A percentile compares a stretch with the other conserved stretches of the same genome.
phyloP scores from a whole-genome alignment of 2,888 invertebrate genomes.

The Therioaphis trifolii region DNA sequence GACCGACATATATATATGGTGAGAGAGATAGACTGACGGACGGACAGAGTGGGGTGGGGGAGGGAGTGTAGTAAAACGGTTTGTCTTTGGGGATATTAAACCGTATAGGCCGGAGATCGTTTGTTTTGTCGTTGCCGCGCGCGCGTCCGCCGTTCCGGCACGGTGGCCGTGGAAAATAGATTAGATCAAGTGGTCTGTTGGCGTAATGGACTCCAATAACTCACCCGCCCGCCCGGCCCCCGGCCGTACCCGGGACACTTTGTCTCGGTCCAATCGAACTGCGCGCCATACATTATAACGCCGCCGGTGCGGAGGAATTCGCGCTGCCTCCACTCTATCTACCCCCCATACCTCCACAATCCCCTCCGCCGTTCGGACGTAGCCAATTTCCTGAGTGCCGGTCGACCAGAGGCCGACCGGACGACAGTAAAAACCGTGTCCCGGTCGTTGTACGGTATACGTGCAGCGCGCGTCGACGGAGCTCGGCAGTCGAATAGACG shows the following conservation, averaged over 20 bases:
- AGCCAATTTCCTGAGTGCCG: conserved; percentile 62
- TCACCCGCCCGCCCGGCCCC: conserved; percentile 42
- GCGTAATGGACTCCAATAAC: conserved; percentile 60
- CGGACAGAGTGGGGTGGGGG: too few species aligned
- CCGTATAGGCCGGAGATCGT: conserved; percentile 59
- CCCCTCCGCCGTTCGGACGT: conserved; percentile 59
- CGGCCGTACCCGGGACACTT: conserved; percentile 61
- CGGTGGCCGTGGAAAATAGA: conserved; percentile 61
- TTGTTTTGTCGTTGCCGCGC: conserved; percentile 44
- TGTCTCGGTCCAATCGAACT: conserved; percentile 59
- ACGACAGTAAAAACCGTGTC: background rate
- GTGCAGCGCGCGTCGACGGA: too few species aligned
- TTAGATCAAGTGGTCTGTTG: conserved; percentile 63
- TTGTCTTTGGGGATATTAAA: conserved; percentile 62
- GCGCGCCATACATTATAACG: background rate
- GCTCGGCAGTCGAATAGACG: too few species aligned
- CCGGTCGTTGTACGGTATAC: background rate
- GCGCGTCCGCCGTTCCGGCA: conserved; percentile 57
- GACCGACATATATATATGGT: too few species aligned
- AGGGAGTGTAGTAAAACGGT: conserved; percentile 47
- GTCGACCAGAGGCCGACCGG: conserved; percentile 9
- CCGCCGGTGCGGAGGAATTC: conserved; percentile 30
- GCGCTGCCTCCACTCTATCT: too few species aligned
- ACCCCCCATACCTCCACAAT: too few species aligned
- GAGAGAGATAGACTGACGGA: too few species aligned